These are phyloP conservation scores for Mellivora capensis DNA, from an alignment of 2,113 vertebrate genomes.

Conservation along the genomic window DNA sequence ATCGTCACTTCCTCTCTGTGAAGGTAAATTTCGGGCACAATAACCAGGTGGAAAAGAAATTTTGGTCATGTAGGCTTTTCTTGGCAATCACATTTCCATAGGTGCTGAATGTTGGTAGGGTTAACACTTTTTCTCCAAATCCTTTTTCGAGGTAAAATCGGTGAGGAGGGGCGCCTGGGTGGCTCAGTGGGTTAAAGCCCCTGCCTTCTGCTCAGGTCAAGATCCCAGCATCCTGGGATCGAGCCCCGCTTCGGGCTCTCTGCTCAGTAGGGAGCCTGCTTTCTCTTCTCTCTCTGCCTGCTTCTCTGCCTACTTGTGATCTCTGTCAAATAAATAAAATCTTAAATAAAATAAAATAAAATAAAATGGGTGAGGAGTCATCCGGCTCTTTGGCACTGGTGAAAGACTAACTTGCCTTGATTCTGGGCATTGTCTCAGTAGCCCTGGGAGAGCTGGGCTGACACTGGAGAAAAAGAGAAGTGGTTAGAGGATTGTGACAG, in stretches of 20 bases:
- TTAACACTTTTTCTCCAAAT: neutral
- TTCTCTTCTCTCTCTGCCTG: too few relatives aligned
- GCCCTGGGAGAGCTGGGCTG: too few relatives aligned
- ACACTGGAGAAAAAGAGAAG: neutral
- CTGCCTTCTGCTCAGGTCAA: too few relatives aligned
- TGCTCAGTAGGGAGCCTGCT: too few relatives aligned
- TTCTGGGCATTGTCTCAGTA: neutral
- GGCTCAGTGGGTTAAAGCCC: too few relatives aligned
- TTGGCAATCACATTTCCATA: neutral
- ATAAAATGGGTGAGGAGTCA: neutral
- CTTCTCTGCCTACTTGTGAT: too few relatives aligned
- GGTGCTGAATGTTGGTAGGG: neutral
- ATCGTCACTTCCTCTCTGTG: neutral
- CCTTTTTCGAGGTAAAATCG: neutral
- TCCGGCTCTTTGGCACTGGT: neutral
- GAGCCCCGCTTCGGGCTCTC: too few relatives aligned
- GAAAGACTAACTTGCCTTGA: neutral
- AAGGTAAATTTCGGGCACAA: neutral
- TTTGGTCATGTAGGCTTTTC: neutral
- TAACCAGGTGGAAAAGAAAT: neutral
- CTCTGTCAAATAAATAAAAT: too few relatives aligned
- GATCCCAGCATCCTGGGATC: too few relatives aligned
- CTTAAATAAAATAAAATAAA: too few relatives aligned
- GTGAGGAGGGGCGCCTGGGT: too few relatives aligned
- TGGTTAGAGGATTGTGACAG: neutral